These are phyloP conservation scores for Heliconius aoede DNA, from an alignment of 2,888 invertebrate species.

Conservation along the genomic window DNA sequence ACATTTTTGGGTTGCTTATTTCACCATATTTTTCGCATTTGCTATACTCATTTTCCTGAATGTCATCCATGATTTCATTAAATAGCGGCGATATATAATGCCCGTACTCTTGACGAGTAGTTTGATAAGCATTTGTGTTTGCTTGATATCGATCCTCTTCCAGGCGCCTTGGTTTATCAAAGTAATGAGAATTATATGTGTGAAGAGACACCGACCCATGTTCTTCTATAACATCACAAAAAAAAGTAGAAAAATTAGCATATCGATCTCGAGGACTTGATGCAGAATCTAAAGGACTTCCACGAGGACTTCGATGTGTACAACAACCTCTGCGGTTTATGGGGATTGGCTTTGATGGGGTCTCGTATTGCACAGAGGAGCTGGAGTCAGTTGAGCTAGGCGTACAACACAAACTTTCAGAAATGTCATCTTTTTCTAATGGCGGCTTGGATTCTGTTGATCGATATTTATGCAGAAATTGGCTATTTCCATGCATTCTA, in stretches of 20 bases:
- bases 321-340: constrained; percentile 64
- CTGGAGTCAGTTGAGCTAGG: constrained; percentile 62
- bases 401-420: constrained; percentile 77
- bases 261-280: constrained; percentile 76
- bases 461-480: constrained; percentile 71
- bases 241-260: constrained; percentile 76
- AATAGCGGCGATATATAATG: constrained; percentile 76
- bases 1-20: constrained; percentile 71
- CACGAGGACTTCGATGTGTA: constrained; percentile 63
- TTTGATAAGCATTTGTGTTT: constrained; percentile 63
- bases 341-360: constrained; percentile 59
- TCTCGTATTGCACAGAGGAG: constrained; percentile 54
- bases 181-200: constrained; percentile 54
- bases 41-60: constrained; percentile 77
- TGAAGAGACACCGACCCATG: constrained; percentile 58
- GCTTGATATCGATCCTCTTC: constrained; percentile 68
- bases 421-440: constrained; percentile 70
- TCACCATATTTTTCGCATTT: constrained; percentile 80
- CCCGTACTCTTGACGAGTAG: constrained; percentile 70
- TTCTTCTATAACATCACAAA: constrained; percentile 71
- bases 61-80: constrained; percentile 78
- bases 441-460: constrained; percentile 68
- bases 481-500: constrained; percentile 58
- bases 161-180: constrained; percentile 62
- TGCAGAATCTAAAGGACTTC: constrained; percentile 67